These are phyloP conservation scores for Hippoglossus hippoglossus DNA, from an alignment of 2,797 vertebrate genomes.

Conservation along the genomic window DNA sequence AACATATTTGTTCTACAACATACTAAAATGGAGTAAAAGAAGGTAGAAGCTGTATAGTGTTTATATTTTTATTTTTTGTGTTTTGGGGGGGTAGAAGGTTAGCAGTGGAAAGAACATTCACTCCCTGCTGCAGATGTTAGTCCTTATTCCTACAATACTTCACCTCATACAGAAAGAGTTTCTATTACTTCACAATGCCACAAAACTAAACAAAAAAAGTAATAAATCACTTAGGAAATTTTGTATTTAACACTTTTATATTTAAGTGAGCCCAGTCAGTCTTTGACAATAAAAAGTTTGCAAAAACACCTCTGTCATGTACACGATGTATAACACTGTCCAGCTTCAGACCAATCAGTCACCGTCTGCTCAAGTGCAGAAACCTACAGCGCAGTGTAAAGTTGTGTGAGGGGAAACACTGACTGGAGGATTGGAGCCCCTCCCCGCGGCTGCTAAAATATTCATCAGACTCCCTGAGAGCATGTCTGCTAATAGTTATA, in stretches of 20 bases:
- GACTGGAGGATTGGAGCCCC: constrained; percentile 84
- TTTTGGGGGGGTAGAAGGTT: too few relatives aligned
- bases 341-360: constrained; percentile 17
- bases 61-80: too few relatives aligned
- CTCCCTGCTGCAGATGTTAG: not conserved
- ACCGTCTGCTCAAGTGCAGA: constrained; percentile 32
- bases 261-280: not conserved
- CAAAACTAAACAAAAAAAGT: not conserved
- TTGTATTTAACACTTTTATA: not conserved
- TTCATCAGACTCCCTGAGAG: constrained; percentile 92
- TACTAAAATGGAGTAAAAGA: too few relatives aligned
- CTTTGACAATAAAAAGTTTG: constrained; percentile 3
- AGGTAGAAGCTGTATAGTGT: too few relatives aligned
- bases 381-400: constrained; percentile 62
- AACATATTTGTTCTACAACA: too few relatives aligned
- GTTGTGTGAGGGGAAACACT: constrained; percentile 76
- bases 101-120: not conserved
- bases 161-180: not conserved
- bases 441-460: constrained; percentile 91
- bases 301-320: not conserved
- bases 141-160: not conserved
- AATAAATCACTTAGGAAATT: not conserved
- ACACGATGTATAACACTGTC: not conserved
- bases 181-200: not conserved
- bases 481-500: constrained; percentile 90